Conservation (phyloP, 2,113 vertebrate genomes). For the Dipodomys spectabilis region DNA sequence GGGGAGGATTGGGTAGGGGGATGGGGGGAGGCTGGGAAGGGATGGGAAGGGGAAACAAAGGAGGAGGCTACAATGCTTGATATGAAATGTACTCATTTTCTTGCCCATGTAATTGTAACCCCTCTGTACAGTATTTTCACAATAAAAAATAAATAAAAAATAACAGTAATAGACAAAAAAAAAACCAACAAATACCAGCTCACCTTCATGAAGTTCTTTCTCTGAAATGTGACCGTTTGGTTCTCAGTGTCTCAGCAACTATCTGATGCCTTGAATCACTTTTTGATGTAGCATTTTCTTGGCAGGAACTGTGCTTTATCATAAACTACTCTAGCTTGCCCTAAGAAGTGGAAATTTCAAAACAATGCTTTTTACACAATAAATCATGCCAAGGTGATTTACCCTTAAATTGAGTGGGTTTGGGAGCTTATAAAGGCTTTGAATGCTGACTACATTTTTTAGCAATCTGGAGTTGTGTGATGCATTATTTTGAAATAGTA, state of each 20-base stretch:
- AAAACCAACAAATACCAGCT: neutral
- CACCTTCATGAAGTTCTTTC: neutral
- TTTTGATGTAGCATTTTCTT: neutral
- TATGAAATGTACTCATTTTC: too few species aligned
- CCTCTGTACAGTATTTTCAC: too few species aligned
- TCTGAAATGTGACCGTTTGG: neutral
- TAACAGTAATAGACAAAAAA: too few species aligned
- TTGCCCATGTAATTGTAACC: too few species aligned
- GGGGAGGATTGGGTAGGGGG: too few species aligned
- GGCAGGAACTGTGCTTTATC: neutral
- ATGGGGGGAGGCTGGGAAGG: too few species aligned
- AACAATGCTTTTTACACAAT: neutral
- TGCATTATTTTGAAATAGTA: neutral
- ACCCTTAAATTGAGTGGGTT: neutral
- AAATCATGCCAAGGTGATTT: neutral
- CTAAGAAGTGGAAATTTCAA: neutral
- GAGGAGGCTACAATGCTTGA: too few species aligned
- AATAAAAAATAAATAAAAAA: too few species aligned
- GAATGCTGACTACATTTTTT: neutral
- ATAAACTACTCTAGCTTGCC: neutral
- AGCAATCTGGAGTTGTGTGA: neutral
- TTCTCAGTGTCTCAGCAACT: conserved; percentile 11
- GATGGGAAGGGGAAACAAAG: too few species aligned
- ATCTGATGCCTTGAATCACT: neutral
- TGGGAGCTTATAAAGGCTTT: conserved; percentile 21